Base-by-base conservation (phyloP, 2,888 invertebrate species). In the Amphipyra berbera region DNA sequence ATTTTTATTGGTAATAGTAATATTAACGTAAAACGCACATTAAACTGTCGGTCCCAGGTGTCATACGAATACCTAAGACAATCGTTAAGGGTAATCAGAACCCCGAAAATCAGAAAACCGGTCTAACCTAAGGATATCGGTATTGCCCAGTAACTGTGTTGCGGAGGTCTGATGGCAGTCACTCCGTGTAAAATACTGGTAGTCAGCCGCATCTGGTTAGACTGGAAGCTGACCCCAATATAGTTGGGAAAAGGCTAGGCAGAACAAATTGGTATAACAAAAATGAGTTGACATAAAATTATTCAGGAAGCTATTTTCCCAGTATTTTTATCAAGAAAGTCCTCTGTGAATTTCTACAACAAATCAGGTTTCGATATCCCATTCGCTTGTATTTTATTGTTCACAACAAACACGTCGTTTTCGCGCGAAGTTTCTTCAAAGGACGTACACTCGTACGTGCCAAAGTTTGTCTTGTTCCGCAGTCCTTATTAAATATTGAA, bases 401-500 rank as follows among this genome's bases (percentile, higher is more conserved):
- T 50, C 40, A 59, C 52, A 8, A 57, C 35, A 45, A 47, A 57
- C 61, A 73, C 38, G 57, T 65, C 30, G 41, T 53, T 57, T 58
- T 42, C 6, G 27, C 30, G 9, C 33, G 15, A 64, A 12, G 46
- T 15, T 66, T 72, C 62, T 61, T 53, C 44, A 41, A 58, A 58
- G 47, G 15, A 68, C 38, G 52, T 48, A 55, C 30, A 53, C 40
- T 6, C 30, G 40, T 40, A 53, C 46, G 41, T 53, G 68, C 2
- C 33, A 56, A 60, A 68, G 45, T 58, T 52, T 56, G 59, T 66
- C 27, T 42, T 65, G 54, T 69, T 61, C 49, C 54, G 48, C 37
- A 54, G 53, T 69, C 50, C 48, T 66, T 45, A 48, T 52, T 57
- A 66, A 69, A 69, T 62, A 69, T 59, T 62, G 46, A 61, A 42